Base-by-base conservation (phyloP, 2,888 invertebrate species). In the Agriopis leucophaearia region DNA sequence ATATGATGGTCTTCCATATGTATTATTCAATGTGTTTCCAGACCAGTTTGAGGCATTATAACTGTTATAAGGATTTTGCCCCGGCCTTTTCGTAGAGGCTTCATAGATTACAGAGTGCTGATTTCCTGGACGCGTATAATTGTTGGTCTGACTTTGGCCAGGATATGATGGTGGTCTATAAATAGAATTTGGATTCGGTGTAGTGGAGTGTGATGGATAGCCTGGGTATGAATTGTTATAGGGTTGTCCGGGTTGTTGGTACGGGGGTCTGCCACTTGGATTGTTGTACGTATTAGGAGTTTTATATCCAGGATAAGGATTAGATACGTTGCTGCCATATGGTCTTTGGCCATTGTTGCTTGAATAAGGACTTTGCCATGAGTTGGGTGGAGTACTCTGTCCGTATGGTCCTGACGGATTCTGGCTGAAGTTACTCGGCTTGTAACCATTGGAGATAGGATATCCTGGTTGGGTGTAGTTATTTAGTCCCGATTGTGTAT, bases 81-180 rank as follows among this genome's bases (percentile, higher is more conserved):
- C 64, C 8, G 70, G 66, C 35, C 56, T 71, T 13, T 60, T 60
- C n/a, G 69, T 50, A 13, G 58, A 55, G 16, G 64, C 64, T 42
- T 66, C 60, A 55, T 69, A 64, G 12, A 60, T 51, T 10, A 62
- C 73, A 42, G 74, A 64, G 48, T 69, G 56, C 55, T 47, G 66
- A 50, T 67, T 70, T 58, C 66, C 64, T 63, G 73, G 71, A 15
- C 44, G 48, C n/a, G 63, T 62, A 54, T 56, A 58, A 58, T 56
- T 64, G 35, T 66, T 66, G 8, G 44, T 8, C 18, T 48, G 63
- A 13, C 45, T 50, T 45, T 68, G 60, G 0, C 56, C 27, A 8
- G 69, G 58, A 67, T 74, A 75, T 36, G 75, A 72, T 15, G 73
- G 67, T 6, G 78, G 71, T 40, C 64, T 67, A 44, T 66, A 70